phyloP scores from a whole-genome alignment of 2,113 vertebrate genomes.

The Myotis davidii region DNA sequence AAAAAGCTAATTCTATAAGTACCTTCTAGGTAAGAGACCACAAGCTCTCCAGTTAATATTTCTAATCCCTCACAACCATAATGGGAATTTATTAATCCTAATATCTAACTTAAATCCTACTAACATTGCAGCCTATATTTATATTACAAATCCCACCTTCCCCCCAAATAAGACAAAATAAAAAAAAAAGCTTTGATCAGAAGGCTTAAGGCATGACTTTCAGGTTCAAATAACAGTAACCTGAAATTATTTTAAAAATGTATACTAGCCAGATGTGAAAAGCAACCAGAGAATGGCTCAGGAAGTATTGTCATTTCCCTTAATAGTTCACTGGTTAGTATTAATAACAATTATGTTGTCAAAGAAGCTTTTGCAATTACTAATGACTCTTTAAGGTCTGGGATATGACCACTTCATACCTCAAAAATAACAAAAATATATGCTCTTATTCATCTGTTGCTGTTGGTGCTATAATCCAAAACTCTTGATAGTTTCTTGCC shows the following conservation, averaged over 20 bases:
- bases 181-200: slow-evolving; percentile 40
- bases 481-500: background rate
- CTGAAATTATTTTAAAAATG: slow-evolving; percentile 38
- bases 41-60: background rate
- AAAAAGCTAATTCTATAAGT: slow-evolving; percentile 14
- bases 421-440: slow-evolving; percentile 51
- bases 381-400: background rate
- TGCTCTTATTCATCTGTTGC: slow-evolving; percentile 25
- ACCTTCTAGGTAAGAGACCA: slow-evolving; percentile 4
- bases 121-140: slow-evolving; percentile 21
- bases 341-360: background rate
- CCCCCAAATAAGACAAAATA: slow-evolving; percentile 24
- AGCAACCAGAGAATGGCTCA: slow-evolving; percentile 35
- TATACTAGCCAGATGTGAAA: slow-evolving; percentile 31
- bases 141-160: slow-evolving; percentile 59
- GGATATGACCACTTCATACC: slow-evolving; percentile 1
- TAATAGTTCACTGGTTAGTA: slow-evolving; percentile 1
- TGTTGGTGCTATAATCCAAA: slow-evolving; percentile 27
- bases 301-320: background rate
- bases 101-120: slow-evolving; percentile 42
- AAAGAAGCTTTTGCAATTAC: slow-evolving; percentile 45
- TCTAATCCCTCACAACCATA: slow-evolving; percentile 29
- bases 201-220: slow-evolving; percentile 31
- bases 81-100: slow-evolving; percentile 35
- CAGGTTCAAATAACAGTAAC: slow-evolving; percentile 11